A percentile compares a stretch with the other conserved stretches of the same genome.
Conservation (phyloP, 2,888 invertebrate genomes). For the Apomyelois bistriatella region DNA sequence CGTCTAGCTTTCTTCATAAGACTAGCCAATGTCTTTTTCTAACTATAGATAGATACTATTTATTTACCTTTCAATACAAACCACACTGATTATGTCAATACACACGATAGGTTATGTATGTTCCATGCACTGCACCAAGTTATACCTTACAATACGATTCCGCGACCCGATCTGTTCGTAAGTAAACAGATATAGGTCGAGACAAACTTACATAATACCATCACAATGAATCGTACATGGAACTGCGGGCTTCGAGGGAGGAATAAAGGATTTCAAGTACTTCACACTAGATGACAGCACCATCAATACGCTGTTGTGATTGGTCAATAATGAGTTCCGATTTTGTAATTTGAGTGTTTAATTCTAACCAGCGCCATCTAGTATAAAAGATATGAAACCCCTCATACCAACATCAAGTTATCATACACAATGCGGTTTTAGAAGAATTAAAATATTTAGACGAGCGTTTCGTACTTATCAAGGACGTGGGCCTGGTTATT, state of each 20-base stretch:
- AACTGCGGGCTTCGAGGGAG: slow-evolving; percentile 21
- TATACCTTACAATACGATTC: slow-evolving; percentile 28
- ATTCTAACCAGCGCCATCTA: too few species aligned
- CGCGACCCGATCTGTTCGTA: slow-evolving; percentile 24
- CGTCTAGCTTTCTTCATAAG: slow-evolving; percentile 28
- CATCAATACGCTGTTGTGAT: too few species aligned
- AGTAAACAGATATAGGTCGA: background rate
- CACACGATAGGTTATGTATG: slow-evolving; percentile 21
- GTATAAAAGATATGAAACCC: too few species aligned
- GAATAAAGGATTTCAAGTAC: too few species aligned
- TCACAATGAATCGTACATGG: slow-evolving; percentile 37
- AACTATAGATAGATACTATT: slow-evolving; percentile 23
- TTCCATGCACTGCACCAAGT: slow-evolving; percentile 41
- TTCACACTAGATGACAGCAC: too few species aligned
- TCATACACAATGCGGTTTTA: too few species aligned
- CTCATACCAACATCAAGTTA: too few species aligned
- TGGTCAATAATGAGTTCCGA: too few species aligned
- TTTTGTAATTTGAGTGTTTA: too few species aligned
- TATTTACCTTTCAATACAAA: slow-evolving; percentile 31
- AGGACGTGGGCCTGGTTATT: slow-evolving; percentile 61
- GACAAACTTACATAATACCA: slow-evolving; percentile 19
- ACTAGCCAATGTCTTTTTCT: slow-evolving; percentile 35
- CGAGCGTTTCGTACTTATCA: slow-evolving; percentile 69
- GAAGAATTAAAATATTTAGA: background rate
- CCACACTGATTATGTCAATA: slow-evolving; percentile 34